Percentiles rank a stretch among this genome's conserved stretches.
phyloP scores from a whole-genome alignment of 2,113 vertebrate genomes.

The Dolichallabes microphthalmus region DNA sequence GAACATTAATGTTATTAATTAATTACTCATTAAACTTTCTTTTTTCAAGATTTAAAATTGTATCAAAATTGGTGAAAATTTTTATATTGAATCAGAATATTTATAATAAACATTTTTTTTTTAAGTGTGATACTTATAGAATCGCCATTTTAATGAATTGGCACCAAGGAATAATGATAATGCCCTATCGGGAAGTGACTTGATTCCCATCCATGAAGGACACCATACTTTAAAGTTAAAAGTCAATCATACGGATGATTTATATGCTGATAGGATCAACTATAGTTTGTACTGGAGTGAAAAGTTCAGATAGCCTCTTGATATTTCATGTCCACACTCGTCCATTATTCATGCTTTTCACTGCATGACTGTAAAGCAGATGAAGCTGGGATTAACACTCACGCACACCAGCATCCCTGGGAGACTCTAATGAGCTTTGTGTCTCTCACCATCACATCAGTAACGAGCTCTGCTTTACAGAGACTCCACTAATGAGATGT shows the following conservation, averaged over 20 bases:
- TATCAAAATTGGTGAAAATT: too few relatives aligned
- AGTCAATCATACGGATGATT: background rate
- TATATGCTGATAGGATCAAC: background rate
- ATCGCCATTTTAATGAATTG: too few relatives aligned
- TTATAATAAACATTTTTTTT: too few relatives aligned
- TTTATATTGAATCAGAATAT: too few relatives aligned
- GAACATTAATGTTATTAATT: too few relatives aligned
- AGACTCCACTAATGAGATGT: conserved; percentile 18
- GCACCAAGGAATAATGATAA: too few relatives aligned
- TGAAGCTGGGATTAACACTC: background rate
- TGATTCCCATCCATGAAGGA: too few relatives aligned
- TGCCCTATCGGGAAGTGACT: too few relatives aligned
- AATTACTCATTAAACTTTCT: too few relatives aligned
- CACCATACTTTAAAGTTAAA: too few relatives aligned
- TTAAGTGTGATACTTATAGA: too few relatives aligned
- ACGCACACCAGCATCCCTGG: background rate
- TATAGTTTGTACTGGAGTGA: background rate
- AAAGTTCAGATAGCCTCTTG: background rate
- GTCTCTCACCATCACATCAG: conserved; percentile 59
- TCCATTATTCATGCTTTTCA: background rate
- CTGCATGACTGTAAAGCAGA: background rate
- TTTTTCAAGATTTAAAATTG: too few relatives aligned
- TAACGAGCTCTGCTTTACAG: conserved; percentile 51
- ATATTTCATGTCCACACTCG: background rate
- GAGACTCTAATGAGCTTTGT: background rate